These are phyloP conservation scores for Lanius ludovicianus DNA, from an alignment of 2,113 vertebrate species.

Conservation along the genomic window DNA sequence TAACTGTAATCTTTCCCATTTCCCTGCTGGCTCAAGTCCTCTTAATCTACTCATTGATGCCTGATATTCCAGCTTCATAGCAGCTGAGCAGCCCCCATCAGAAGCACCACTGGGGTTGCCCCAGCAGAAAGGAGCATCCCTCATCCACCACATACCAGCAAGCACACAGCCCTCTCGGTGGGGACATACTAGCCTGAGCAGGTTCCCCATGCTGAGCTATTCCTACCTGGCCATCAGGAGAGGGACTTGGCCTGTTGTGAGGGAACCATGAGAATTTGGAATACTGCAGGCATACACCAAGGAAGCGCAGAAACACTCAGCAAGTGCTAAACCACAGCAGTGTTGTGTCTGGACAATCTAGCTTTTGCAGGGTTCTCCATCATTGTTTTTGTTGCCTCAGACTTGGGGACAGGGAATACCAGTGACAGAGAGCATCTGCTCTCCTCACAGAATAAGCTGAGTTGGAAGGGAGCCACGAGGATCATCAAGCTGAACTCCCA, in stretches of 20 bases:
- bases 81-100: not conserved
- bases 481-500: not conserved
- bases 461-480: not conserved
- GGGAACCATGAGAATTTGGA: rapidly evolving
- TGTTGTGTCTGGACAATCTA: not conserved
- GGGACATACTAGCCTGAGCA: not conserved
- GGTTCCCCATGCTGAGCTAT: not conserved
- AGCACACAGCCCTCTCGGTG: rapidly evolving
- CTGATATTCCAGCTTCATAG: not conserved
- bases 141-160: rapidly evolving
- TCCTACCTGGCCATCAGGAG: not conserved
- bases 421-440: not conserved
- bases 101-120: not conserved
- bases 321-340: not conserved
- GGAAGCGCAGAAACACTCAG: not conserved
- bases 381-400: not conserved
- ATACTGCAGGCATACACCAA: not conserved
- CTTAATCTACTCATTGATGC: not conserved
- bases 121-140: not conserved
- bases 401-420: not conserved
- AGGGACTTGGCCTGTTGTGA: rapidly evolving
- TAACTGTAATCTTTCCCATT: not conserved
- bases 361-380: rapidly evolving
- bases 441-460: not conserved
- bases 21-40: not conserved